Base-by-base conservation (phyloP, 2,888 invertebrate species). In the Bimastos eiseni region DNA sequence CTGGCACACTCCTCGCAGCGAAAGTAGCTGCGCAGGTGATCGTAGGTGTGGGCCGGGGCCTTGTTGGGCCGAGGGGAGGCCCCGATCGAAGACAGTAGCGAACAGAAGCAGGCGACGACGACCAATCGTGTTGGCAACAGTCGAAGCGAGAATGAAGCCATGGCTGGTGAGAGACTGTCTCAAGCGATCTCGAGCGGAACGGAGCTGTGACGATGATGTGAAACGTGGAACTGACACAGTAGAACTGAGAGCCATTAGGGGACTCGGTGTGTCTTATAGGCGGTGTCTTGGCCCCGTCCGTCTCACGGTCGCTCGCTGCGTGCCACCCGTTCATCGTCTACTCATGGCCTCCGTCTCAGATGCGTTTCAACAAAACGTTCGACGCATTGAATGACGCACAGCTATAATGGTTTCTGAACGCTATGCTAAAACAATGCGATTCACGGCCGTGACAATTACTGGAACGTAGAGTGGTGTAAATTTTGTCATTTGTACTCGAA, bases 1-100 rank as follows among this genome's bases (percentile, higher is more conserved):
- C 34, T 84, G 84, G 84, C 84, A 36, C 84, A 84, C 34, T 84
- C 84, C 84, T n/a, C 84, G 84, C 84, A 84, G 4, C 84, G 84
- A n/a, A 84, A 84, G 84, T 84, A 84, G 84, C 21, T 84, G 5
- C 84, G 84, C 84, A 84, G 36, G 84, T 84, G 84, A 2, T 84
- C 84, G 15, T 84, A 36, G 84, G 24, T 84, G 84, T 84, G 84
- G 4, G 84, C 84, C 5, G 84, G 84, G 84, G 19, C 33, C 84
- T 36, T 33, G 84, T 83, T 36, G 15, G 84, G 84, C 5, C 36
- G 33, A 5, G 84, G 33, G 84, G 34, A 84, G 36, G 33, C 84
- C 34, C 19, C 33, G 84, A 33, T 84, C 36, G 19, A 33, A 33
- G 84, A 36, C 36, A 36, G 34, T 17, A 84, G 84, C 33, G 84